Evolutionary conservation across 92 coral and sea anemone species (phyloP).

Genomic region (Porites divaricata): DNA sequence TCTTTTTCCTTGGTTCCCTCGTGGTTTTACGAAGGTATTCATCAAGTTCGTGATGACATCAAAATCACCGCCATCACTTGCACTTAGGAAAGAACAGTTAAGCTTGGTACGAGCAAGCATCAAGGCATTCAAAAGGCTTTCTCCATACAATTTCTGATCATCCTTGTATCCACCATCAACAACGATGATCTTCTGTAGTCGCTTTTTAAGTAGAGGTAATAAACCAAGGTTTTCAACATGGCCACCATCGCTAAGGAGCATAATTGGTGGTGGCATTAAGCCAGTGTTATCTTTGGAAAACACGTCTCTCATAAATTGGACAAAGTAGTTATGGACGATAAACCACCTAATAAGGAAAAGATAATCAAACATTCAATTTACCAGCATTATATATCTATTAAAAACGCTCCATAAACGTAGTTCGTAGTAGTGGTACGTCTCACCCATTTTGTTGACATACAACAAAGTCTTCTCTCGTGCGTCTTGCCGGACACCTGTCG

Average conservation of each 20-base stretch:
- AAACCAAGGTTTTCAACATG: slow-evolving; percentile 77
- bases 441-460: too few species aligned
- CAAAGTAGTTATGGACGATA: slow-evolving; percentile 51
- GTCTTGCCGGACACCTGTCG: too few species aligned
- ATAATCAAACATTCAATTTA: too few species aligned
- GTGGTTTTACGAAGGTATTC: not conserved
- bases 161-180: slow-evolving; percentile 37
- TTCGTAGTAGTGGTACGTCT: too few species aligned
- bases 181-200: slow-evolving; percentile 20
- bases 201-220: slow-evolving; percentile 62
- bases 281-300: slow-evolving; percentile 50
- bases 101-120: slow-evolving; percentile 51
- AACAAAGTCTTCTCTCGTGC: too few species aligned
- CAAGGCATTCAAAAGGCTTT: slow-evolving; percentile 36
- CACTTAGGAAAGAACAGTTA: slow-evolving; percentile 41
- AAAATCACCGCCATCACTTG: not conserved
- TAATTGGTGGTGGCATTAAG: slow-evolving; percentile 61
- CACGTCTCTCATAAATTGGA: slow-evolving; percentile 55
- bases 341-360: slow-evolving; percentile 56
- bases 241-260: slow-evolving; percentile 80
- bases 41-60: slow-evolving; percentile 45
- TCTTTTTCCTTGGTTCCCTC: not conserved
- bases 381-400: too few species aligned
- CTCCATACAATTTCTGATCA: slow-evolving; percentile 14
- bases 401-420: too few species aligned